A percentile compares a stretch with the other conserved stretches of the same genome.
phyloP scores from a whole-genome alignment of 30 jellyfish, hydroid and myxozoan species.

The Chironex yamaguchii region DNA sequence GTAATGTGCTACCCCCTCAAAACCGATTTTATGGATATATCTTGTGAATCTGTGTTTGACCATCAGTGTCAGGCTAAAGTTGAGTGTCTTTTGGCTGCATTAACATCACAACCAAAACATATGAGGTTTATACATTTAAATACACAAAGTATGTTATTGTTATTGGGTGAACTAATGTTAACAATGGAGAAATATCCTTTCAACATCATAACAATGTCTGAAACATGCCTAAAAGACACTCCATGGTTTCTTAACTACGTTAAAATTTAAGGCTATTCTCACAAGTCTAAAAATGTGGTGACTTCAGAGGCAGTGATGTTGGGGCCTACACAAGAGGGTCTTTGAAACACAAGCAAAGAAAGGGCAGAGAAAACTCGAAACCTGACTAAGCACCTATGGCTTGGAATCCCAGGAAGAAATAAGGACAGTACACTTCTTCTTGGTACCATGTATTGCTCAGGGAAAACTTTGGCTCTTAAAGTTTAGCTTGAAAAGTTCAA shows the following conservation, averaged over 20 bases:
- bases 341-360: slow-evolving; percentile 48
- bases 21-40: slow-evolving; percentile 1
- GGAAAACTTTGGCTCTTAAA: slow-evolving; percentile 44
- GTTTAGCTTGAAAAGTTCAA: too few species aligned
- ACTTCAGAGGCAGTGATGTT: slow-evolving; percentile 74
- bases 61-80: not conserved
- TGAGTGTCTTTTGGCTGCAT: slow-evolving; percentile 2
- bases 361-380: slow-evolving; percentile 47
- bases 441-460: slow-evolving; percentile 65
- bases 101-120: slow-evolving; percentile 54
- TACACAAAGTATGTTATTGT: slow-evolving; percentile 72
- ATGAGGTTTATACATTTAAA: slow-evolving; percentile 46
- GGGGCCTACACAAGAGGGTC: slow-evolving; percentile 62
- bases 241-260: slow-evolving; percentile 49
- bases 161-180: slow-evolving; percentile 54
- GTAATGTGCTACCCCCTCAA: slow-evolving; percentile 11
- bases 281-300: slow-evolving; percentile 48
- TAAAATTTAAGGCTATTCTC: slow-evolving; percentile 71
- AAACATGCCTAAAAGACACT: slow-evolving; percentile 81
- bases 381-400: slow-evolving; percentile 62
- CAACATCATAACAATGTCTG: slow-evolving; percentile 61
- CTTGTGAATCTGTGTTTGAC: not conserved
- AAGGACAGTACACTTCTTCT: slow-evolving; percentile 66
- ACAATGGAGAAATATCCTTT: slow-evolving; percentile 65
- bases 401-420: slow-evolving; percentile 69